Evolutionary conservation across 2,113 vertebrate genomes (phyloP), one percentile per base, ranked within the genome.

Genomic region (Anolis sagrei): DNA sequence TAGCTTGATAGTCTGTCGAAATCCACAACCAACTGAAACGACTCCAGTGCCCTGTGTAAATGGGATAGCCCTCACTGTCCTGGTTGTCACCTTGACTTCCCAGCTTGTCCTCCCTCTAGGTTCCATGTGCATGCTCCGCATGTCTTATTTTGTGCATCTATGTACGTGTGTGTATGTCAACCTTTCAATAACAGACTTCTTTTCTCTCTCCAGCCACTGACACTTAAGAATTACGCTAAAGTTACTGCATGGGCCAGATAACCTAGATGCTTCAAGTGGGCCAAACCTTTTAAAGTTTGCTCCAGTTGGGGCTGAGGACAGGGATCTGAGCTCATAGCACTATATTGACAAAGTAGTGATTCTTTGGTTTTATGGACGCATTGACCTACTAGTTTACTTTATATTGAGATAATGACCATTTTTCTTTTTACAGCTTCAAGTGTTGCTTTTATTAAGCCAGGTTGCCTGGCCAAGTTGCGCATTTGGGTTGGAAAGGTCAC

Each of bases 181-280:
- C 82, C 51, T 76, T n/a, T 84, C 91, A 78, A 70, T 80, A 74
- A 93, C 79, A 75, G 79, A 86, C 84, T 94, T 86, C 39, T 86
- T 80, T 93, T 92, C 54, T 95, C 93, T 94, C 95, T 94, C 89
- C 94, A 96, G 95, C 91, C 93, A 92, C 93, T 95, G 93, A 95
- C 94, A 80, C 91, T 51, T 75, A 87, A 91, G 92, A 91, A 91
- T 95, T 62, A 29, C 86, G 27, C 44, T 94, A 95, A 89, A 95
- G 93, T 39, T 89, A 93, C 93, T 93, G 94, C 58, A 86, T 93
- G 93, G 93, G 90, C 92, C 88, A 91, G 94, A 94, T 94, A 96
- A 94, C 88, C 34, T 68, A 2, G 13, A 29, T 68, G 18, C 61
- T 49, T 16, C 48, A n/a, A 13, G 19, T 49, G 58, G 73, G 44